Evolutionary conservation across 2,888 invertebrate species (phyloP), one percentile per base, ranked within the genome.

Genomic region (Synergus japonicus): DNA sequence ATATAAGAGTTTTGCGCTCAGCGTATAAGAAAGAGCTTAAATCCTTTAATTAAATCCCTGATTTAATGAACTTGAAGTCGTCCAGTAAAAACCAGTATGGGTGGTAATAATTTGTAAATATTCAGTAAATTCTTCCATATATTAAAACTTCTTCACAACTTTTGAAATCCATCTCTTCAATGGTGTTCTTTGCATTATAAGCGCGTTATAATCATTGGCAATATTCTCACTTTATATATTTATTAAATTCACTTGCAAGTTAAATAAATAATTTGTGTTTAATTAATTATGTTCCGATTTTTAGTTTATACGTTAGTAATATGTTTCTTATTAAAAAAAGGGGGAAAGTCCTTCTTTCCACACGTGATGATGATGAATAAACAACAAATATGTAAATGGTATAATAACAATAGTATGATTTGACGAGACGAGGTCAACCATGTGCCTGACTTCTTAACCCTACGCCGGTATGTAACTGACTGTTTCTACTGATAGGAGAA

Each of bases 401-500:
- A 54, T 54, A 54, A 54, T 54, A 54, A 54, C 54, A 4, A 54
- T 54, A 54, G 54, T 54, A n/a, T n/a, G n/a, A n/a, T 54, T 54
- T 49, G 80, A 54, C 54, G 76, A 83, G 80, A 81, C 81, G 85
- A 81, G 77, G 83, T 80, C 79, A 78, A 78, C 77, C 76, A 79
- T 81, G 82, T 85, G 87, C 86, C 87, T 86, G 87, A 84, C 90
- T 87, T 87, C 87, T 85, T 87, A 89, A 88, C 89, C 88, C 89
- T 84, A 85, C 87, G 84, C 54, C 54, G 54, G 54, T 18, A 3
- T 54, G 54, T 85, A 84, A 87, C 89, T 88, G 87, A 89, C 86
- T 87, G 88, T 83, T 87, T 86, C 87, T 87, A 86, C 85, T 86
- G 84, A 54, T 54, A 54, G 54, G 15, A 83, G 85, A 84, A 82